These are phyloP conservation scores for Lepisosteus osseus DNA, from an alignment of 2,113 vertebrate genomes.

Conservation along the genomic window DNA sequence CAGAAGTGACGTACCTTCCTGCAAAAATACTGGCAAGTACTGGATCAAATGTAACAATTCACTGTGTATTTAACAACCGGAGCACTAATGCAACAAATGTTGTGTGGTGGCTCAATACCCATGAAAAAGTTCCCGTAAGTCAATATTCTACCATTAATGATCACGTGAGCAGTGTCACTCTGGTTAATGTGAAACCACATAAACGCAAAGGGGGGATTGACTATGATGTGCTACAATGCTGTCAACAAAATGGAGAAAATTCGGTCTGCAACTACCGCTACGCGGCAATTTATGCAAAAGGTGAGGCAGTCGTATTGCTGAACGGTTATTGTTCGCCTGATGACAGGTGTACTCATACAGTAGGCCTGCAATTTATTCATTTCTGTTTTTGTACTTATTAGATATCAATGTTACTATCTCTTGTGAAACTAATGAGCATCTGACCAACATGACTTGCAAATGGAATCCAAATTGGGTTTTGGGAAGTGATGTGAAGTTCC, in stretches of 20 bases:
- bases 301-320: constrained; percentile 46
- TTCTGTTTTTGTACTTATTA: constrained; percentile 25
- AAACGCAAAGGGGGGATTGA: constrained; percentile 51
- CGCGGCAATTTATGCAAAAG: constrained; percentile 78
- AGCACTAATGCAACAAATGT: constrained; percentile 60
- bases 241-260: constrained; percentile 45
- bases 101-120: constrained; percentile 78
- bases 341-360: background rate
- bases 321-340: background rate
- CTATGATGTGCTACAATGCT: constrained; percentile 78
- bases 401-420: constrained; percentile 73
- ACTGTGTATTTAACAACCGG: constrained; percentile 75
- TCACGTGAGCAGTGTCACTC: constrained; percentile 67
- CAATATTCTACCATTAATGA: constrained; percentile 69
- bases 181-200: constrained; percentile 62
- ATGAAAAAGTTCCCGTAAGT: constrained; percentile 59
- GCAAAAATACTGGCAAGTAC: constrained; percentile 64
- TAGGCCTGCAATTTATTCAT: background rate
- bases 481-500: constrained; percentile 58
- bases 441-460: constrained; percentile 80
- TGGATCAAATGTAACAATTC: constrained; percentile 75
- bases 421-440: constrained; percentile 79
- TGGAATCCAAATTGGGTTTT: constrained; percentile 66
- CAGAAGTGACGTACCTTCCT: constrained; percentile 83
- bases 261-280: constrained; percentile 68